A percentile compares a stretch with the other conserved stretches of the same genome.
Evolutionary conservation across 2,888 invertebrate species (phyloP).

Genomic region (Coenonympha glycerion): DNA sequence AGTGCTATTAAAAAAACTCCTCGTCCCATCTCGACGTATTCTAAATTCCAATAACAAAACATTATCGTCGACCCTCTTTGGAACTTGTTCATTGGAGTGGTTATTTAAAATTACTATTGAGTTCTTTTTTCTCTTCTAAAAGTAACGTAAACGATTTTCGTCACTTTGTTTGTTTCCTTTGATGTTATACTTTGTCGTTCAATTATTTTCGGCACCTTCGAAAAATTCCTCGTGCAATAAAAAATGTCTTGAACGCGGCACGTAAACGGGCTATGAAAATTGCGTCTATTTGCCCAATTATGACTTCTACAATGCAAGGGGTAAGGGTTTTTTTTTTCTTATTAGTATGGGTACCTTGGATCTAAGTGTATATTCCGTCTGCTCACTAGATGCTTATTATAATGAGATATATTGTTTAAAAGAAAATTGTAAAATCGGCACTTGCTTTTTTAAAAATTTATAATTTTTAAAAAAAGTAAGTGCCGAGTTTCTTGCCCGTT

Average conservation of each 20-base stretch:
- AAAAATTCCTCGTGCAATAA: constrained; percentile 12
- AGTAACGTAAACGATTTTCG: neutral
- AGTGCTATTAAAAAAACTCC: too few relatives aligned
- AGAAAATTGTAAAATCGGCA: too few relatives aligned
- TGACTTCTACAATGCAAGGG: too few relatives aligned
- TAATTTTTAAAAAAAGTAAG: too few relatives aligned
- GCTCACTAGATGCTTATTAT: too few relatives aligned
- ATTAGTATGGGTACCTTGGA: too few relatives aligned
- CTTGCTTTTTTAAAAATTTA: too few relatives aligned
- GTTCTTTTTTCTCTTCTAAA: neutral
- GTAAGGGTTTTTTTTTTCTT: too few relatives aligned
- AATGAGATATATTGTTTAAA: too few relatives aligned
- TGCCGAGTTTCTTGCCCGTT: too few relatives aligned
- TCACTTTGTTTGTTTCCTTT: constrained; percentile 11
- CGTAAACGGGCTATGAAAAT: neutral
- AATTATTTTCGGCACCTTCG: constrained; percentile 20
- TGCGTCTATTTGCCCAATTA: too few relatives aligned
- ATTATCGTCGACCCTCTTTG: neutral
- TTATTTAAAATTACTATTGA: constrained; percentile 8
- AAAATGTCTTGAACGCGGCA: neutral
- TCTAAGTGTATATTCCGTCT: too few relatives aligned
- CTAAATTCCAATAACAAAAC: neutral
- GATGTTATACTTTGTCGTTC: constrained; percentile 16
- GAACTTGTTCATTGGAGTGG: neutral
- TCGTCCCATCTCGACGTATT: neutral